phyloP scores from a whole-genome alignment of 2,113 vertebrate genomes.

The Heterotilapia buettikoferi region DNA sequence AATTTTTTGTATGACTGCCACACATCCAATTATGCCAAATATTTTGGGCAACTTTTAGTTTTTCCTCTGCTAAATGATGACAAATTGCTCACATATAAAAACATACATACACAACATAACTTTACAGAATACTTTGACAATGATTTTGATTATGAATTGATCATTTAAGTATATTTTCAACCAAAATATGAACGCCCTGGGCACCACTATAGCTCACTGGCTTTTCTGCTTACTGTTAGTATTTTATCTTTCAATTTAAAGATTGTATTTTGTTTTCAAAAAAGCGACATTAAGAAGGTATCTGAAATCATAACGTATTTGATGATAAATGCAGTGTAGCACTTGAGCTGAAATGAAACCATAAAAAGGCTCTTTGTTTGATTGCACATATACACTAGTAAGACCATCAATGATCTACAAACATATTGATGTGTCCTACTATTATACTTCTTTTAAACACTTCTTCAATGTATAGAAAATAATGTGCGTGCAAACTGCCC shows the following conservation, averaged over 20 bases:
- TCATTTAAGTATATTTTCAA: neutral
- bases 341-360: neutral
- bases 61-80: neutral
- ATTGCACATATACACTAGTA: neutral
- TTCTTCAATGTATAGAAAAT: neutral
- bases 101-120: neutral
- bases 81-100: neutral
- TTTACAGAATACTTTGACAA: neutral
- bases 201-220: neutral
- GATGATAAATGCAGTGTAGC: neutral
- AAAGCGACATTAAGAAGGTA: neutral
- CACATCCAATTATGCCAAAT: neutral
- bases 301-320: neutral
- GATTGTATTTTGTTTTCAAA: neutral
- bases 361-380: neutral
- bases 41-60: neutral
- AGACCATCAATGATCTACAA: neutral
- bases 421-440: neutral
- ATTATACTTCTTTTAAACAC: neutral
- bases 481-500: neutral
- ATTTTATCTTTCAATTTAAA: neutral
- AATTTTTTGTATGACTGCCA: neutral
- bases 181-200: neutral
- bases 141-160: neutral
- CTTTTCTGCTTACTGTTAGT: neutral